Conservation (phyloP, 1,140 invertebrate species). For the Panagrolaimus sp. region DNA sequence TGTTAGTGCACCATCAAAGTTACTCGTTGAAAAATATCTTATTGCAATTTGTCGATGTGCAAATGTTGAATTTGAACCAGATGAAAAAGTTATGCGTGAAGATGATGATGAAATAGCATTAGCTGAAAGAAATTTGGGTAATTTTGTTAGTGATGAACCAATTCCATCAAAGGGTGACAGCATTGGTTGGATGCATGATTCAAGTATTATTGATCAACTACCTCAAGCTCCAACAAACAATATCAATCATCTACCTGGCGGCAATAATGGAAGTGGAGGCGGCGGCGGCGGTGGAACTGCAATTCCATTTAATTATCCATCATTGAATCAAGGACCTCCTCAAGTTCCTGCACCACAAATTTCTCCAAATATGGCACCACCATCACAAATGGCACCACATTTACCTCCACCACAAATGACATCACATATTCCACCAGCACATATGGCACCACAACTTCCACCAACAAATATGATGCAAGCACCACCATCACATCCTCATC, state of each 20-base stretch:
- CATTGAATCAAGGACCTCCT: background rate
- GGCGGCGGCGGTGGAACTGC: background rate
- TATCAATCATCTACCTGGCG: background rate
- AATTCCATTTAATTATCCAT: background rate
- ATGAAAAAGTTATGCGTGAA: conserved; percentile 75
- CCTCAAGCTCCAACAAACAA: background rate
- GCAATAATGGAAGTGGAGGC: background rate
- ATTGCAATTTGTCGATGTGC: conserved; percentile 90
- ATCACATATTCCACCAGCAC: conserved; percentile 2
- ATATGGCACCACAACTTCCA: conserved; percentile 12
- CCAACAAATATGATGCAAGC: background rate
- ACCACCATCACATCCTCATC: background rate
- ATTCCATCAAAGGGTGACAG: background rate
- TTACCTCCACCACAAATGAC: conserved; percentile 2
- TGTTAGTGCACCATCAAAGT: conserved; percentile 87
- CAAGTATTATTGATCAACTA: background rate
- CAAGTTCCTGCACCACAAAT: background rate
- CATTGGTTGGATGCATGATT: background rate
- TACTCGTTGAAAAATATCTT: conserved; percentile 79
- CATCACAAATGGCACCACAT: background rate
- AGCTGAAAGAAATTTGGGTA: conserved; percentile 67
- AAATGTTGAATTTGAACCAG: conserved; percentile 82
- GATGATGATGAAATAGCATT: conserved; percentile 63
- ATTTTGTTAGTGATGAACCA: background rate
- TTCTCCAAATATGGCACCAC: background rate